Base-by-base conservation (phyloP, 2,113 vertebrate species). In the Cyprinus carpio region DNA sequence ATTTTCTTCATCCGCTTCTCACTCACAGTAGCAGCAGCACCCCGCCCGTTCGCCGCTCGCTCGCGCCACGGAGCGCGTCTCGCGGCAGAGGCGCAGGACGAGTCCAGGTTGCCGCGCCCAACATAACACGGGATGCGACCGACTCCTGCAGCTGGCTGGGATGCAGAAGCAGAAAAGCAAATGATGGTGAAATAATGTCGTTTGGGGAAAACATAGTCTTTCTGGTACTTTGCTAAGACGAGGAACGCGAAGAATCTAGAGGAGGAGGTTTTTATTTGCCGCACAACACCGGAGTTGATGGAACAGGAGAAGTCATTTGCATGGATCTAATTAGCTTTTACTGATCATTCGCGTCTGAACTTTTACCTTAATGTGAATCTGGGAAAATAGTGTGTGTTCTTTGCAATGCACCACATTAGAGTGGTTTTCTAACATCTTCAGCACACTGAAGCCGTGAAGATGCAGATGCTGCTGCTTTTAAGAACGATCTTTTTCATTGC, bases 391-490 rank as follows among this genome's bases (percentile, higher is more conserved):
- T 3, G 9, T 11, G 56, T 75, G 31, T 31, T 20, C 40, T 74
- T 58, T 64, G 75, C 81, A n/a, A 43, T 56, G 79, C 51, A 49
- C 67, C 58, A 12, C 67, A 31, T 27, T 9, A 8, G 62, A 20
- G 76, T 65, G 54, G 75, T 87, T 71, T 29, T 67, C 62, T 69
- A 43, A 60, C 4, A n/a, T 20, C 86, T 67, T 27, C 77, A 25
- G 69, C 71, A 58, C 82, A 80, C 29, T 71, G 80, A 87, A n/a
- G 77, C 83, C 1, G 51, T 91, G 91, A 95, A 87, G 90, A 95
- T 95, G 94, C 93, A 91, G 89, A 86, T 90, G 89, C 87, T 92
- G 85, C 90, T 92, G 85, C 90, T 84, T 84, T 86, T 90, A n/a
- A 82, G 89, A 90, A 87, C 90, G 85, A 64, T 93, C 29, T 89